Base-by-base conservation (phyloP, 2,888 invertebrate species). In the Drosophila leonis region DNA sequence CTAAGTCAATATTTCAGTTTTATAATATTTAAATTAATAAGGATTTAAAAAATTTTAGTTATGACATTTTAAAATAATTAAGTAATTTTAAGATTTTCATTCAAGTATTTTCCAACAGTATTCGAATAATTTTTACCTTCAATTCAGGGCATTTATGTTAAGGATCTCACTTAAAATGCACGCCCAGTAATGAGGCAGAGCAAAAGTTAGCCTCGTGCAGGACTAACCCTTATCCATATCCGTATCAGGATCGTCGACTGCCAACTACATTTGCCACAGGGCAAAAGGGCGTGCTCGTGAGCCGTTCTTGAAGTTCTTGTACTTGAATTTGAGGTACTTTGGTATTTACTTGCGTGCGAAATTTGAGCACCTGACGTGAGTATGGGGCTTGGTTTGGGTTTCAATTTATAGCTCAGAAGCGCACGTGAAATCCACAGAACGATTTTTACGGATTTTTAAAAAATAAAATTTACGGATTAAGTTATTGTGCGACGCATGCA, bases 401-500 rank as follows among this genome's bases (percentile, higher is more conserved):
- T 90, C 81, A 90, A 90, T 88, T 90, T 88, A 90, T 88, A 78
- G 72, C 71, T 52, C 54, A 57, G 42, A 71, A 62, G 37, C 63
- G 67, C 69, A 78, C 74, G 79, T 79, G 75, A 80, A 89, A 83
- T 90, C 80, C 84, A 52, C 64, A 61, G 67, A 85, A 82, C 90
- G 88, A 61, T 85, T 86, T 84, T 86, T 80, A 76, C 86, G 84
- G 89, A 87, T 85, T 81, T 90, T 79, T 78, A 78, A 80, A 80
- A 83, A 89, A 89, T 85, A 90, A 88, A 90, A 90, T 91, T 90
- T 90, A 91, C 90, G 91, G 91, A 90, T 91, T 90, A 90, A 91
- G 91, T 90, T 91, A 87, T 90, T 91, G 90, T 81, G 77, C 76
- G 65, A 75, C 71, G 79, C 56, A 66, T 73, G 66, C 56, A 67